Percentiles rank a stretch among this genome's conserved stretches.
These are phyloP conservation scores for Nemapogon koenigi DNA, from an alignment of 2,888 invertebrate species.

Conservation along the genomic window DNA sequence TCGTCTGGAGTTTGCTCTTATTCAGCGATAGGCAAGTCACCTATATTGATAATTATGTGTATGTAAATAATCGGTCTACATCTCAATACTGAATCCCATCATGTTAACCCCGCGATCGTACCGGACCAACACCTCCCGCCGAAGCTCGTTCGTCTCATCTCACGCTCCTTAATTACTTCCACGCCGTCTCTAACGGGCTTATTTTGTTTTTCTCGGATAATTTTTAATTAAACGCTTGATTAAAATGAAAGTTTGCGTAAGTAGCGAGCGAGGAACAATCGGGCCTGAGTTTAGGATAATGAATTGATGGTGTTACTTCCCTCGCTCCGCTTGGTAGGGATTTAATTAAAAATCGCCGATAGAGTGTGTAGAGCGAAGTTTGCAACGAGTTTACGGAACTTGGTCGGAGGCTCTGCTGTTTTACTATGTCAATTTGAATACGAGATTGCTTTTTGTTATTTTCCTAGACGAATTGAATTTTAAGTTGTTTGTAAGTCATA, in stretches of 20 bases:
- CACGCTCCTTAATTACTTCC: constrained; percentile 62
- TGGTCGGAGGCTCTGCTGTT: constrained; percentile 56
- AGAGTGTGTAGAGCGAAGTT: constrained; percentile 62
- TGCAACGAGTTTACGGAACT: constrained; percentile 59
- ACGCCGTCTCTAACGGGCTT: constrained; percentile 61
- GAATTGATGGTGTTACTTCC: constrained; percentile 65
- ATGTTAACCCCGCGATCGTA: too few species aligned
- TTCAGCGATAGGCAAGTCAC: too few species aligned
- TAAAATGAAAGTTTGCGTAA: constrained; percentile 66
- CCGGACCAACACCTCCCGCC: too few species aligned
- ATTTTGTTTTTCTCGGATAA: constrained; percentile 66
- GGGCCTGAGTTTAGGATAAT: constrained; percentile 64
- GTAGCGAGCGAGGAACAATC: constrained; percentile 64
- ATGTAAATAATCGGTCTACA: too few species aligned
- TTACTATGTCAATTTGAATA: constrained; percentile 63
- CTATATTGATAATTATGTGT: too few species aligned
- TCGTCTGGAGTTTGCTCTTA: too few species aligned
- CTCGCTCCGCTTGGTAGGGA: constrained; percentile 52
- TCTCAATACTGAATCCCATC: too few species aligned
- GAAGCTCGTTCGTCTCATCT: constrained; percentile 33
- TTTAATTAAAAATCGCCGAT: constrained; percentile 66
- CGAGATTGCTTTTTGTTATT: constrained; percentile 34
- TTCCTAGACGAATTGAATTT: constrained; percentile 1
- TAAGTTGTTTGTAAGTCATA: not conserved
- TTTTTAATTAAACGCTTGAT: constrained; percentile 67